Percentiles rank a stretch among this genome's conserved stretches.
These are phyloP conservation scores for Catagonus wagneri DNA, from an alignment of 2,113 vertebrate genomes.

Conservation along the genomic window DNA sequence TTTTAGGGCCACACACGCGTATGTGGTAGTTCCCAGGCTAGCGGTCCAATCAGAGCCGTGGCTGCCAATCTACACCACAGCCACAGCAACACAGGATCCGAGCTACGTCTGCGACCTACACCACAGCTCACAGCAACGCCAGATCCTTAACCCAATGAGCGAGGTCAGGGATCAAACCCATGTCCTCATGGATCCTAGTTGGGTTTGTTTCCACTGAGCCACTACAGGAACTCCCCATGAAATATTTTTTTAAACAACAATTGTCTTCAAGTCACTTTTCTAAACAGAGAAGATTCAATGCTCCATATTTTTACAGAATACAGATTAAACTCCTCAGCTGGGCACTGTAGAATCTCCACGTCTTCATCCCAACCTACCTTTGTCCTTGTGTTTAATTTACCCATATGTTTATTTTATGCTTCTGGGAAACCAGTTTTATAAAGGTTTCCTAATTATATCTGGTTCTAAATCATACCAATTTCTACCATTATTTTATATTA, in stretches of 20 bases:
- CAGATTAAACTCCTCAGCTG: not conserved
- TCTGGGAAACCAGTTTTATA: not conserved
- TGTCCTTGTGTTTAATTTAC: not conserved
- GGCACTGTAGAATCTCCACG: not conserved
- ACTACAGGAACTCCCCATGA: not conserved
- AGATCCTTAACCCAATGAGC: too few species aligned
- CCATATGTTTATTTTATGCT: constrained; percentile 2
- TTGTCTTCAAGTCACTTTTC: not conserved
- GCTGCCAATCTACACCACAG: too few species aligned
- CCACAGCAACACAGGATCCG: too few species aligned
- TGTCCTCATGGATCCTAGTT: too few species aligned
- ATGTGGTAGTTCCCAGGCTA: too few species aligned
- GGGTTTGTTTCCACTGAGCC: not conserved
- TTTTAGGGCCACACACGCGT: too few species aligned
- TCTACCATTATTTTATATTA: constrained; percentile 32
- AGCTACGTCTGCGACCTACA: too few species aligned
- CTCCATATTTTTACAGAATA: not conserved
- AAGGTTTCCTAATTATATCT: not conserved
- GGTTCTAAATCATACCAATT: not conserved
- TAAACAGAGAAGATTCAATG: not conserved
- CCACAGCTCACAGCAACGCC: too few species aligned
- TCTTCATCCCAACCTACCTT: not conserved
- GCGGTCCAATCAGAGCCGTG: too few species aligned
- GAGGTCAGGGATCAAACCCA: too few species aligned
- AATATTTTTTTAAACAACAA: not conserved